Percentiles rank a stretch among this genome's conserved stretches.
Evolutionary conservation across 2,888 invertebrate genomes (phyloP).

Genomic region (Caenorhabditis virilis): DNA sequence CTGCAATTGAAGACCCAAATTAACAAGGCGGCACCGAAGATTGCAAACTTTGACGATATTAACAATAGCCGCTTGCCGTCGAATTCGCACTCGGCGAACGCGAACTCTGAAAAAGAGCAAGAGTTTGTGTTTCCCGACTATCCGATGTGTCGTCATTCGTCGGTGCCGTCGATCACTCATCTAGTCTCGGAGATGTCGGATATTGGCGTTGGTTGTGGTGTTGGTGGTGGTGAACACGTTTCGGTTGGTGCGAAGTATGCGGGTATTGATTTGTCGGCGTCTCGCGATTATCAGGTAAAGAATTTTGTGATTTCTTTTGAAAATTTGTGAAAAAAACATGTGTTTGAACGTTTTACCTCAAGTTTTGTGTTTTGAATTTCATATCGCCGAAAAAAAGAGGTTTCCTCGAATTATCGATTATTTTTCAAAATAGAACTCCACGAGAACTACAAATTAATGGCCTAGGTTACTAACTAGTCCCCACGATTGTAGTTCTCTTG

Average conservation of each 20-base stretch:
- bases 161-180: constrained; percentile 28
- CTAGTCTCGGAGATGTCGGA: constrained; percentile 23
- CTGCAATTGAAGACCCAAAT: not conserved
- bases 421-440: no score
- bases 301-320: no score
- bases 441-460: no score
- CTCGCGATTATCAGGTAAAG: not conserved
- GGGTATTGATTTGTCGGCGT: not conserved
- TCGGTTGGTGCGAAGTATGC: not conserved
- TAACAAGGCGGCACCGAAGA: constrained; percentile 5
- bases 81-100: constrained; percentile 35
- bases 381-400: no score
- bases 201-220: constrained; percentile 10
- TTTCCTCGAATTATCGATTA: no score
- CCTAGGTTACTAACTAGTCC: no score
- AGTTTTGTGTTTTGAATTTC: no score
- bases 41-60: constrained; percentile 21
- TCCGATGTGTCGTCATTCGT: constrained; percentile 30
- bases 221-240: constrained; percentile 8
- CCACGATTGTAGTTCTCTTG: no score
- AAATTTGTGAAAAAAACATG: no score
- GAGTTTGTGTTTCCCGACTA: constrained; percentile 27
- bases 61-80: constrained; percentile 35
- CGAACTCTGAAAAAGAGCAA: constrained; percentile 20
- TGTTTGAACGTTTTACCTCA: no score